A percentile compares a stretch with the other conserved stretches of the same genome.
Conservation (phyloP, 2,113 vertebrate genomes). For the Chloropsis cyanopogon region DNA sequence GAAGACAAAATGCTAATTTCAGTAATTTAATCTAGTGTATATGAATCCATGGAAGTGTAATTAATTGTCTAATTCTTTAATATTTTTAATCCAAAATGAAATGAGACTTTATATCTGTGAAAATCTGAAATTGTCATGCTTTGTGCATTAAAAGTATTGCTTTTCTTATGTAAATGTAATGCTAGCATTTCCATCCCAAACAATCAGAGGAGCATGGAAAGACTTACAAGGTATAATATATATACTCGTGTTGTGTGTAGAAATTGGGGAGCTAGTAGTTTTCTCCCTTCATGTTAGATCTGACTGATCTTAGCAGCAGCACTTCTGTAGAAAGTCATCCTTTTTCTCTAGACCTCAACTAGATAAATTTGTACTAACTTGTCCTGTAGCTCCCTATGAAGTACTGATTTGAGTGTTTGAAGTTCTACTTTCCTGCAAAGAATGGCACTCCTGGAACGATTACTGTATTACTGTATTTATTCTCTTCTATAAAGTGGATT, state of each 20-base stretch:
- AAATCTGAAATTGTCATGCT: slow-evolving; percentile 52
- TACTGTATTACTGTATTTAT: not conserved
- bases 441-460: not conserved
- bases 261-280: slow-evolving; percentile 65
- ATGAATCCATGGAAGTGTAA: slow-evolving; percentile 36
- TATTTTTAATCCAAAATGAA: slow-evolving; percentile 44
- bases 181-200: slow-evolving; percentile 76
- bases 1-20: slow-evolving; percentile 22
- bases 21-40: slow-evolving; percentile 6
- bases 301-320: slow-evolving; percentile 23
- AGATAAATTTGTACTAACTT: slow-evolving; percentile 34
- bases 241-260: slow-evolving; percentile 72
- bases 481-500: not conserved
- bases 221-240: slow-evolving; percentile 75
- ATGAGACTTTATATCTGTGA: slow-evolving; percentile 7
- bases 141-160: slow-evolving; percentile 67
- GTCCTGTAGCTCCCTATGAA: slow-evolving; percentile 34
- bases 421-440: slow-evolving; percentile 14
- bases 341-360: slow-evolving; percentile 43
- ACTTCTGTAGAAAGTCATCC: not conserved
- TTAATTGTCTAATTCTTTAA: slow-evolving; percentile 36
- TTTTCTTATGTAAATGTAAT: slow-evolving; percentile 70
- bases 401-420: slow-evolving; percentile 18
- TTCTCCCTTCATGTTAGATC: slow-evolving; percentile 56
- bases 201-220: slow-evolving; percentile 77